phyloP scores from a whole-genome alignment of 1,140 invertebrate genomes.

The Conopomorpha cramerella region DNA sequence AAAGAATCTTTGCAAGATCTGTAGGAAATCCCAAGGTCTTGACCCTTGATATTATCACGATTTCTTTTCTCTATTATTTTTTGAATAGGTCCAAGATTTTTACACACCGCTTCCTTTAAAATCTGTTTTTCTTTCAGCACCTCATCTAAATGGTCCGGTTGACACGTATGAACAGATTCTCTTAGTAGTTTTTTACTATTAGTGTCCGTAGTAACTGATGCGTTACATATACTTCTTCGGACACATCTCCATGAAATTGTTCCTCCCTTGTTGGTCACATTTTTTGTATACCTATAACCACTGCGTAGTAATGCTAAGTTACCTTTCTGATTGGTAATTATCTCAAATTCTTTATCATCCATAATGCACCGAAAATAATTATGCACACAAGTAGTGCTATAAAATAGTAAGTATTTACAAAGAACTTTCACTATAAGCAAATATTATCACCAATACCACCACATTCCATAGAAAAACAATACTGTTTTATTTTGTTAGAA shows the following conservation, averaged over 20 bases:
- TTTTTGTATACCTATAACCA: slow-evolving; percentile 2
- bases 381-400: too few relatives aligned
- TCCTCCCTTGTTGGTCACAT: background rate
- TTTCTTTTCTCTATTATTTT: slow-evolving; percentile 5
- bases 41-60: too few relatives aligned
- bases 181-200: background rate
- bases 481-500: too few relatives aligned
- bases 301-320: background rate
- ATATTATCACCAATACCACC: too few relatives aligned
- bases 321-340: slow-evolving; percentile 4
- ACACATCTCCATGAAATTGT: slow-evolving; percentile 2
- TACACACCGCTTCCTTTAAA: slow-evolving; percentile 5
- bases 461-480: too few relatives aligned
- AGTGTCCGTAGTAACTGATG: background rate
- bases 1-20: background rate
- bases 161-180: slow-evolving; percentile 1
- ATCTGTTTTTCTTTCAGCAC: background rate
- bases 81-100: slow-evolving; percentile 6
- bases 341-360: too few relatives aligned
- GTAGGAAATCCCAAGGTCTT: background rate
- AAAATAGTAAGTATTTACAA: too few relatives aligned
- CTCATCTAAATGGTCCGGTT: background rate
- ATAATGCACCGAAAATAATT: too few relatives aligned
- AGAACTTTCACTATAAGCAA: too few relatives aligned
- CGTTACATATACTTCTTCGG: background rate